Evolutionary conservation across 2,113 vertebrate species (phyloP).

Genomic region (Grus americana): DNA sequence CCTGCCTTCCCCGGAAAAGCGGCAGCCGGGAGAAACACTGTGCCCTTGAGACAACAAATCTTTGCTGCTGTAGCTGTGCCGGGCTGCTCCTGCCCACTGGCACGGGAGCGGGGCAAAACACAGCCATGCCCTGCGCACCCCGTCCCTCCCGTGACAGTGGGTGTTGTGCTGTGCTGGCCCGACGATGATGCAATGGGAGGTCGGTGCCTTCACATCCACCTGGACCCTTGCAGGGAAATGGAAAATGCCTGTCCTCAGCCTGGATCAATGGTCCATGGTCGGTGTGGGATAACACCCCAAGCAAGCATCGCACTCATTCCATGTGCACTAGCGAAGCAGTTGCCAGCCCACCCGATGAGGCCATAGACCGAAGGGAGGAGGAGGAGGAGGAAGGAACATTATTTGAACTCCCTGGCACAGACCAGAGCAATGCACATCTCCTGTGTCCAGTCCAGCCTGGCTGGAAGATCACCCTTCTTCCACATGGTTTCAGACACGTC

Average conservation of each 20-base stretch:
- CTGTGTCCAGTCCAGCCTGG: neutral
- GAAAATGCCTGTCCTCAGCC: neutral
- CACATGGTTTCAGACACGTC: neutral
- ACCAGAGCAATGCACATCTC: neutral
- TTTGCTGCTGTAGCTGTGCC: neutral
- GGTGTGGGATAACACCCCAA: neutral
- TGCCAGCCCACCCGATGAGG: neutral
- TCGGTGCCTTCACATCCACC: neutral
- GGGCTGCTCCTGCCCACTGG: neutral
- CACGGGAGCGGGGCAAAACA: neutral
- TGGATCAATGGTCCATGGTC: neutral
- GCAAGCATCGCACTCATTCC: rapidly evolving
- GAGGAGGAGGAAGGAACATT: neutral
- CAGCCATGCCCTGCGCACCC: neutral
- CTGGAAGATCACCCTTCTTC: neutral
- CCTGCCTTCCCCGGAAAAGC: neutral
- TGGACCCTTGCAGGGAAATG: neutral
- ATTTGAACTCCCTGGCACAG: neutral
- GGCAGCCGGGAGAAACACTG: rapidly evolving
- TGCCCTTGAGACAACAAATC: neutral
- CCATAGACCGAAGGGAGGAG: rapidly evolving
- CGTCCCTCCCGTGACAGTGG: neutral
- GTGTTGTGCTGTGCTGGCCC: too few species aligned
- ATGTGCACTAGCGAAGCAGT: rapidly evolving
- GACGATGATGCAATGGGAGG: neutral